Conservation (phyloP, 2,113 vertebrate genomes). For the Hystrix cristata region DNA sequence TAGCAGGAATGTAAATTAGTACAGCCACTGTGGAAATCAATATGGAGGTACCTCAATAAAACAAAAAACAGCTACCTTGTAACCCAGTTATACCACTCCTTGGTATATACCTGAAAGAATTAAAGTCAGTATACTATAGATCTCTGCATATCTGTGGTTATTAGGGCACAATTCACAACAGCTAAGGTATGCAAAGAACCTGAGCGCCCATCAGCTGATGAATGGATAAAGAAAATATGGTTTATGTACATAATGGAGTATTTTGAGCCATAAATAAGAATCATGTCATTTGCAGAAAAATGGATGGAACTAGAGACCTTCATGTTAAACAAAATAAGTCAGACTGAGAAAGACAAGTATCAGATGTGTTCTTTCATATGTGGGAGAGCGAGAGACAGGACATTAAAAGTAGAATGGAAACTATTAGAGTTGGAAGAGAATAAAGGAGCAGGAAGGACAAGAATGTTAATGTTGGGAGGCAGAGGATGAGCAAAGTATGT, state of each 20-base stretch:
- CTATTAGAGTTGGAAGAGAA: not conserved
- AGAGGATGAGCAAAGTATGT: not conserved
- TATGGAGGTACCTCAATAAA: no score
- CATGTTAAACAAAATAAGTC: not conserved
- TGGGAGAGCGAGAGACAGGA: not conserved
- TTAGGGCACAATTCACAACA: not conserved
- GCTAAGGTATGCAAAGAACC: not conserved
- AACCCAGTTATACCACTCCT: not conserved
- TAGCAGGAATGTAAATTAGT: not conserved
- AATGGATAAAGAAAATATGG: not conserved
- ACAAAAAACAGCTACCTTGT: not conserved
- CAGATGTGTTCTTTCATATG: not conserved
- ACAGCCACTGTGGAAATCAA: no score
- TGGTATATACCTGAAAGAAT: not conserved
- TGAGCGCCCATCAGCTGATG: not conserved
- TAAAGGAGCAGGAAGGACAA: not conserved
- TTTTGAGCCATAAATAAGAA: not conserved
- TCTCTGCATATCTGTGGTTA: not conserved
- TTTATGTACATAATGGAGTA: not conserved
- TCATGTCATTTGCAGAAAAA: not conserved
- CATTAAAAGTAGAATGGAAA: not conserved
- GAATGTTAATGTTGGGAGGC: not conserved
- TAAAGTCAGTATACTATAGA: not conserved
- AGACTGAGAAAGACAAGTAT: not conserved
- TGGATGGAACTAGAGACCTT: not conserved